Evolutionary conservation across 2,113 vertebrate genomes (phyloP).

Genomic region (Notarius quadriscutis): DNA sequence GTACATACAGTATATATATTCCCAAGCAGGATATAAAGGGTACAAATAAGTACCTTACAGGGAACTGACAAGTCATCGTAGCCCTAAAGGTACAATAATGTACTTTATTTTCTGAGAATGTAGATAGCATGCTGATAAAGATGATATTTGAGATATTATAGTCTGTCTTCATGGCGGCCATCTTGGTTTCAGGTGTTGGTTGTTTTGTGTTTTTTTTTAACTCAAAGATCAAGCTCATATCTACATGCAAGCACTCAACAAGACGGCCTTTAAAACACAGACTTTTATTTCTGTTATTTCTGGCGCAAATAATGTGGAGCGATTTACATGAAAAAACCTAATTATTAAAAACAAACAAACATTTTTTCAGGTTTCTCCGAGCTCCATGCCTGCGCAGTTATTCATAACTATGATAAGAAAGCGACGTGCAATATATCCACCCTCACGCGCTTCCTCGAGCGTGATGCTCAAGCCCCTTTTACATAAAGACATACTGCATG

Average conservation of each 20-base stretch:
- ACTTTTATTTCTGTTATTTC: neutral
- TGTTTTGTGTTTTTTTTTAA: neutral
- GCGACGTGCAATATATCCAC: neutral
- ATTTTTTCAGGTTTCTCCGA: neutral
- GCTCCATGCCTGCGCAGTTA: neutral
- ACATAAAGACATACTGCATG: no score
- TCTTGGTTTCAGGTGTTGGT: neutral
- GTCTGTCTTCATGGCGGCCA: neutral
- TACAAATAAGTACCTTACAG: no score
- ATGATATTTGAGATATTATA: neutral
- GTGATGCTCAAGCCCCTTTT: no score
- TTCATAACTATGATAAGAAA: neutral
- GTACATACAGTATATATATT: no score
- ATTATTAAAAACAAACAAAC: neutral
- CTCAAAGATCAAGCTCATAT: neutral
- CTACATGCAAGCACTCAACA: neutral
- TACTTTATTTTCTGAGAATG: no score
- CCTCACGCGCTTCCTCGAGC: no score
- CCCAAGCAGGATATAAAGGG: no score
- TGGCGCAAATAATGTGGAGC: neutral
- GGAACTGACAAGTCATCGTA: no score
- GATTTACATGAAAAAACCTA: neutral
- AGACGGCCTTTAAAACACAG: neutral
- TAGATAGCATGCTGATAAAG: neutral
- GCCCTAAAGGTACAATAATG: no score